These are phyloP conservation scores for Hymenochirus boettgeri DNA, from an alignment of 2,113 vertebrate genomes.

Conservation along the genomic window DNA sequence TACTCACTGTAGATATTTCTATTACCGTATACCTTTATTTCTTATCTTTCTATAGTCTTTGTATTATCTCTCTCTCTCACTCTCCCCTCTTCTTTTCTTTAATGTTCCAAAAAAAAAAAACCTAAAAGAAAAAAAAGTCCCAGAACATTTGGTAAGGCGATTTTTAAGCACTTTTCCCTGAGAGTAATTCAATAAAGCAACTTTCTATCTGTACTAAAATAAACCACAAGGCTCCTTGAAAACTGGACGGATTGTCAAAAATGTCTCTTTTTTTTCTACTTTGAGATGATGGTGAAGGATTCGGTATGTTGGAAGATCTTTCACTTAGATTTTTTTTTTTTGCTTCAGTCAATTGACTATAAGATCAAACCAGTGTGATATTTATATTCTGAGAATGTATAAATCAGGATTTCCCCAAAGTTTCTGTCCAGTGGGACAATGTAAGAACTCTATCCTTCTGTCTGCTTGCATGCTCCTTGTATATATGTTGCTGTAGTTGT, in stretches of 20 bases:
- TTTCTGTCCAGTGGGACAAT: no score
- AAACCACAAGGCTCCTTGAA: conserved; percentile 27
- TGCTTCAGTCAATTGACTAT: conserved; percentile 19
- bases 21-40: neutral
- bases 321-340: neutral
- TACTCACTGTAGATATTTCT: neutral
- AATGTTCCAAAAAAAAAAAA: neutral
- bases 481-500: no score
- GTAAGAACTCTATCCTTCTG: no score
- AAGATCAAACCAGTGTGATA: conserved; percentile 15
- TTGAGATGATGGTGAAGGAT: conserved; percentile 26
- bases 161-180: conserved; percentile 18
- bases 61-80: neutral
- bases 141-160: neutral
- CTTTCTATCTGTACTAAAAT: neutral
- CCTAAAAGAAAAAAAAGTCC: no score
- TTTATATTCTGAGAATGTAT: conserved; percentile 7
- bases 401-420: no score
- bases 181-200: conserved; percentile 35
- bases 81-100: neutral
- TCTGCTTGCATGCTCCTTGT: no score
- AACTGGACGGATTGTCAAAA: conserved; percentile 32
- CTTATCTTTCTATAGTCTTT: neutral
- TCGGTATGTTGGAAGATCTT: conserved; percentile 15
- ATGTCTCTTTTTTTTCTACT: conserved; percentile 30